Conservation (phyloP, 2,888 invertebrate species). For the Podabrus alpinus region DNA sequence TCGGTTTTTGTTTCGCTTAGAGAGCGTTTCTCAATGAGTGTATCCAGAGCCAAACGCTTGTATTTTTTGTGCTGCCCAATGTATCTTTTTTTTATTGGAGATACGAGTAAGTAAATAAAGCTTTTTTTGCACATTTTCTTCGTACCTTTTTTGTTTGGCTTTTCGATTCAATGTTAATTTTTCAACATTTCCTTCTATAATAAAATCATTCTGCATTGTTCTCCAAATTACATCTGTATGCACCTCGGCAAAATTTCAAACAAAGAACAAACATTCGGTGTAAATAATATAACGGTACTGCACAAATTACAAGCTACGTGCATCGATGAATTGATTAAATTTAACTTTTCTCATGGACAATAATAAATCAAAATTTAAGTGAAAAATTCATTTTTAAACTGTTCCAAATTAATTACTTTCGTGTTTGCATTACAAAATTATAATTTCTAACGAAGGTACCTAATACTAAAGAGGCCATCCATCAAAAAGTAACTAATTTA, state of each 20-base stretch:
- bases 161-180: not conserved
- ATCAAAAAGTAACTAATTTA: not conserved
- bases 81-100: not conserved
- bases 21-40: not conserved
- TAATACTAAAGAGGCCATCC: not conserved
- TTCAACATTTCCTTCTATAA: not conserved
- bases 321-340: not conserved
- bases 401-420: not conserved
- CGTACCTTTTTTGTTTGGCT: not conserved
- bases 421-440: not conserved
- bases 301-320: not conserved
- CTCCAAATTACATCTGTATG: too few relatives aligned
- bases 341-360: not conserved
- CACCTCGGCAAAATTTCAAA: not conserved
- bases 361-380: not conserved
- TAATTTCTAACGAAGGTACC: not conserved
- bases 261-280: not conserved
- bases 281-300: not conserved
- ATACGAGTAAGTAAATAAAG: not conserved
- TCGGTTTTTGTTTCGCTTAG: not conserved
- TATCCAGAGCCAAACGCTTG: not conserved
- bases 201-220: not conserved
- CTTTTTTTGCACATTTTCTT: not conserved
- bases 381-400: not conserved
- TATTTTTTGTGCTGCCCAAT: not conserved